phyloP scores from a whole-genome alignment of 2,113 vertebrate genomes.

The Prinia subflava region DNA sequence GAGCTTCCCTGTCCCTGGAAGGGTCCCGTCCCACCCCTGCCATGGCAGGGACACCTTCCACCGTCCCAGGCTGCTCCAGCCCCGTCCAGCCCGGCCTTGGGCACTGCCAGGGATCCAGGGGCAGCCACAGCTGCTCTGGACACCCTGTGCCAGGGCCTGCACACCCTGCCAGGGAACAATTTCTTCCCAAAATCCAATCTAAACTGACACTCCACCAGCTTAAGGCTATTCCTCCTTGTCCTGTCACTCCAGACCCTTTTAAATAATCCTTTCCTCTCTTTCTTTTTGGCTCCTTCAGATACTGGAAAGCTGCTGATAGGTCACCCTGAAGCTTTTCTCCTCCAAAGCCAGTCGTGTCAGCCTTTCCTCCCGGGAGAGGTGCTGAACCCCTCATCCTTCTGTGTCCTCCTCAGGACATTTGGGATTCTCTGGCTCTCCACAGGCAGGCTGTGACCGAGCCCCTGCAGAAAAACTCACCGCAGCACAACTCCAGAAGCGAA shows the following conservation, averaged over 20 bases:
- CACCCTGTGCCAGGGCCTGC: background rate
- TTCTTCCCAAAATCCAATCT: background rate
- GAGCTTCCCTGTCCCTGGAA: no score
- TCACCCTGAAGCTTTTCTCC: rapidly evolving
- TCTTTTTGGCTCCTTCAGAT: no score
- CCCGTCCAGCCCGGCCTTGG: background rate
- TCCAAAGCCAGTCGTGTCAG: rapidly evolving
- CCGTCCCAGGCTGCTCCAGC: background rate
- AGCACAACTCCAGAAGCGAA: background rate
- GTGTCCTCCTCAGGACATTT: background rate
- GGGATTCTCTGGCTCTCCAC: rapidly evolving
- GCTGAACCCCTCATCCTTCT: rapidly evolving
- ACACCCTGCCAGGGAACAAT: background rate
- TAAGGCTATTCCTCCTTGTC: background rate
- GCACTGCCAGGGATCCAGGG: background rate
- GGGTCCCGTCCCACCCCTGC: background rate
- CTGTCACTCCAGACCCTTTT: background rate
- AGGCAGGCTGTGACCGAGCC: background rate
- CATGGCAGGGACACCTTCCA: background rate
- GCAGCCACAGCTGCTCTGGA: background rate
- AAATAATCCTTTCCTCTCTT: background rate
- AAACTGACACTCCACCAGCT: no score
- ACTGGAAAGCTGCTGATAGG: background rate
- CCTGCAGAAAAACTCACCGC: rapidly evolving
- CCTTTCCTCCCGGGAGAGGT: background rate